Evolutionary conservation across 2,888 invertebrate genomes (phyloP), one percentile per base, ranked within the genome.

Genomic region (Dusona sp.): DNA sequence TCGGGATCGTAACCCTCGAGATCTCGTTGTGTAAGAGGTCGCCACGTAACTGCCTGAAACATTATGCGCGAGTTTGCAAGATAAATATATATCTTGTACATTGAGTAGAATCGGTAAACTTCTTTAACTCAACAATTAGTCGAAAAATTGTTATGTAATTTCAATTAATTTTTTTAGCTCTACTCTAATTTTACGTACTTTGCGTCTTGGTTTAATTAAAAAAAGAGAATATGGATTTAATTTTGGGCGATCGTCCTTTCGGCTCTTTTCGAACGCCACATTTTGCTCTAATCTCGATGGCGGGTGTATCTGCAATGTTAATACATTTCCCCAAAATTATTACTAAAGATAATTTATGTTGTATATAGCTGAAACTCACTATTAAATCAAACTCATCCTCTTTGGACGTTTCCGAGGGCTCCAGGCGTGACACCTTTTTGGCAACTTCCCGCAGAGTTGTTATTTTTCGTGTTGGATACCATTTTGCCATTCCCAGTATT

Each of bases 1-100:
- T 93, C 91, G 3, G 93, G 92, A 86, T 93, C 92, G 88, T 93
- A 93, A 38, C 91, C 93, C 80, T 91, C 88, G 57, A 93, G 85
- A 54, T 93, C 93, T 2, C 83, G 82, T 78, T 89, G 89, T 2
- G 89, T 89, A 36, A 93, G 88, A n/a, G 91, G 89, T 9, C 93
- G 91, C 93, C 93, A 93, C 3, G 90, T 91, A 16, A 93, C 88
- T 8, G 86, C 93, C 93, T 93, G 65, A 70, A 65, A n/a, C 22
- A 61, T 33, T 25, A 75, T 45, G 33, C 33, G 48, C 6, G 7
- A 61, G 16, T 1, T 61, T 22, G 11, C 22, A n/a, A 11, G 25
- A 57, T 2, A 19, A 57, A 57, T 25, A 25, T 57, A 57, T 3
- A 11, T 25, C 2, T 25, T 13, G 16, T 29, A 7, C 16, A 6